Conservation (phyloP, 2,113 vertebrate species). For the Microtus oregoni region DNA sequence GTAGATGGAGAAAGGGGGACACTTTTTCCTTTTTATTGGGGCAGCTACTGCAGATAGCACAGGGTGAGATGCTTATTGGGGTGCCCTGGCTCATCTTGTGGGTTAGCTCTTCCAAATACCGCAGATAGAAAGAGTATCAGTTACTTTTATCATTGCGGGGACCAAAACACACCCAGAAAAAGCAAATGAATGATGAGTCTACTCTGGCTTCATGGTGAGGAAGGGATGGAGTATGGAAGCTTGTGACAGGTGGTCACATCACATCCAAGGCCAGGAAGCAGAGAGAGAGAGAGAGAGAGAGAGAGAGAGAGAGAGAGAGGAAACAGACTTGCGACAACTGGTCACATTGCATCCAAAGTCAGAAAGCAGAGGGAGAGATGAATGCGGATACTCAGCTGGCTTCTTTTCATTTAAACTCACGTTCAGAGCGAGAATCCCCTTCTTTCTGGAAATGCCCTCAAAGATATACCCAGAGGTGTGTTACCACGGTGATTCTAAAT, state of each 20-base stretch:
- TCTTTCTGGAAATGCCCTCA: neutral
- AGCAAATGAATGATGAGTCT: neutral
- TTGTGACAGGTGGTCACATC: too few species aligned
- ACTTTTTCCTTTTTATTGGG: neutral
- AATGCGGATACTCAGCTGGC: neutral
- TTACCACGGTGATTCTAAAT: neutral
- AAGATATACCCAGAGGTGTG: neutral
- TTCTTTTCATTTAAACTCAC: neutral
- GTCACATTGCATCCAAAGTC: neutral
- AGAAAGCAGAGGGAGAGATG: neutral
- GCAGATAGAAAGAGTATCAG: neutral
- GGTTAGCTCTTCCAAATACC: neutral
- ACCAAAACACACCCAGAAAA: neutral
- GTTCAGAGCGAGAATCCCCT: too few species aligned
- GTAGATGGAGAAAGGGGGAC: neutral
- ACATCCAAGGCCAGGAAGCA: too few species aligned
- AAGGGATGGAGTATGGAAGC: too few species aligned
- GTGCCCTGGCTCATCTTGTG: too few species aligned
- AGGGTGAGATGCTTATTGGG: neutral
- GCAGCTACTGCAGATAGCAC: accelerated
- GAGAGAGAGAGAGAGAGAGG: too few species aligned
- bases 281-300: too few species aligned
- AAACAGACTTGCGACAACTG: too few species aligned
- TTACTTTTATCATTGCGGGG: neutral
- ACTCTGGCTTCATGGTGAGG: neutral